Evolutionary conservation across 2,888 invertebrate species (phyloP), one percentile per base, ranked within the genome.

Genomic region (Drosophila infuscata): DNA sequence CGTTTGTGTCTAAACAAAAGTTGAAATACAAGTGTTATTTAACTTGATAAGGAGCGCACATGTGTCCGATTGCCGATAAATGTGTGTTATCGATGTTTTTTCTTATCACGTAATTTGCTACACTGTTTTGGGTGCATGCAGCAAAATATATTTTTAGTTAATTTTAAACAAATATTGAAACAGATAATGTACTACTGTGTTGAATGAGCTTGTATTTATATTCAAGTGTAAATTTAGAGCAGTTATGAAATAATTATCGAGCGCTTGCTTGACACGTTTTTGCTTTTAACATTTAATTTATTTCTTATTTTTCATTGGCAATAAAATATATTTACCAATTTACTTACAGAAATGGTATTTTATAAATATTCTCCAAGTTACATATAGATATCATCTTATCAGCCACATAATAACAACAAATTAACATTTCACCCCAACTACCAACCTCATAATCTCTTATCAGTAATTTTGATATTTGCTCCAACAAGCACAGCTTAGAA

Each of bases 21-120:
- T 68, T 61, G 66, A 76, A 60, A 15, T 72, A 11, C 49, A 53
- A 62, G 29, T 77, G 81, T 81, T 78, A 78, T 78, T 81, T 30
- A 78, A 78, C 81, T 81, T 15, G 36, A 58, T 7, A 48, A 68
- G 61, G 43, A 73, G 64, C 58, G 53, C 73, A 78, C 78, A 78
- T 81, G 78, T 72, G 63, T 64, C 29, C 43, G 66, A 59, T 68
- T 35, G 1, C 51, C 67, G 64, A 81, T 68, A 46, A 0, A 0
- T 11, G 0, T 30, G 8, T 43, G 12, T 62, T 11, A 81, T 77
- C 78, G 78, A 78, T 72, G 29, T 15, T 35, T 35, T 3, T 25
- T 25, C 12, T 35, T 4, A 25, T n/a, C 30, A 3, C 9, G 6
- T 12, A 6, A 8, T 52, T 51, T 41, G 11, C 38, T 59, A 3